Percentiles rank a stretch among this genome's conserved stretches.
Conservation (phyloP, 2,797 vertebrate genomes). For the Hoplostethus atlanticus region DNA sequence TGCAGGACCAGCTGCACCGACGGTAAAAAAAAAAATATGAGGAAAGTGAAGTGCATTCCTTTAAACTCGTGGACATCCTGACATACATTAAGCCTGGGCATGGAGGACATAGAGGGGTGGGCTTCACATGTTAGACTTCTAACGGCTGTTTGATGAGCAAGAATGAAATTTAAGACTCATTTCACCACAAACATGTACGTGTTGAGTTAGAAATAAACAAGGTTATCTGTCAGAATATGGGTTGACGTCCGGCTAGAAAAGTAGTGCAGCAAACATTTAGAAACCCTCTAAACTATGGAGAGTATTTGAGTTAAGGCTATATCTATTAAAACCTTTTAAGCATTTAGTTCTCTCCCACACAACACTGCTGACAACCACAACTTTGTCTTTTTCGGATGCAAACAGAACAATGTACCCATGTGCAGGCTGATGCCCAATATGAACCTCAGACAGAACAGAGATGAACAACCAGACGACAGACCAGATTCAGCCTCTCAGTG, state of each 20-base stretch:
- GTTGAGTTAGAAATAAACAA: too few species aligned
- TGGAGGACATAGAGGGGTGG: neutral
- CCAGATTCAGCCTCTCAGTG: neutral
- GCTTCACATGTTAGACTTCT: neutral
- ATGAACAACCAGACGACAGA: slow-evolving; percentile 18
- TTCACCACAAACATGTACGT: too few species aligned
- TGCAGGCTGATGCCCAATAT: neutral
- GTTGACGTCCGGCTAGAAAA: too few species aligned
- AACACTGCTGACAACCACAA: slow-evolving; percentile 18
- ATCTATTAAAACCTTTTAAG: too few species aligned
- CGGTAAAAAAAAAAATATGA: neutral
- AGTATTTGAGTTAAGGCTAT: too few species aligned
- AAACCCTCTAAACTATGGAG: too few species aligned
- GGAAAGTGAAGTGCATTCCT: slow-evolving; percentile 25
- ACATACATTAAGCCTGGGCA: neutral
- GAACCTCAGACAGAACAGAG: neutral
- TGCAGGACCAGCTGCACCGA: slow-evolving; percentile 50
- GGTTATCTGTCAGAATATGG: too few species aligned
- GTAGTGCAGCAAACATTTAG: too few species aligned
- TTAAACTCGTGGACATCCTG: neutral
- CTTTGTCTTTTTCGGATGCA: neutral
- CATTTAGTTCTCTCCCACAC: too few species aligned
- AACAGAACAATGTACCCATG: neutral
- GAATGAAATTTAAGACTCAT: neutral
- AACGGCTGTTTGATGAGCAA: neutral